These are phyloP conservation scores for Melipona quadrifasciata DNA, from an alignment of 1,140 invertebrate species.

Conservation along the genomic window DNA sequence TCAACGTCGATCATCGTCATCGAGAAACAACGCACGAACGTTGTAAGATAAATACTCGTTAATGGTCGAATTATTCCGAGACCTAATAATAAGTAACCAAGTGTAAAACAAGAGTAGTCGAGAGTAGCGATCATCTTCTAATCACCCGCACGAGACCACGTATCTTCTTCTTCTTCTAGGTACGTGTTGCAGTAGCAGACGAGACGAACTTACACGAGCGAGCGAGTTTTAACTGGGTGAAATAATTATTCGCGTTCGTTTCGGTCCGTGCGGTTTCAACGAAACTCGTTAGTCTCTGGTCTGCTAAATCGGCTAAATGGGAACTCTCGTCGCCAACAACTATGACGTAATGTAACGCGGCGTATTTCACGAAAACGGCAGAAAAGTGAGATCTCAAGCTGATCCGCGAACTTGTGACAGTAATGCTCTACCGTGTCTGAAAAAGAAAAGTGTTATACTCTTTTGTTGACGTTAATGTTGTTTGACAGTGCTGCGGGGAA, in stretches of 20 bases:
- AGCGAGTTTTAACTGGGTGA: neutral
- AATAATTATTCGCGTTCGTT: neutral
- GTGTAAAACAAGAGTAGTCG: neutral
- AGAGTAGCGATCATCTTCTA: neutral
- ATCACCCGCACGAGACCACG: neutral
- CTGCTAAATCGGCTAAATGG: neutral
- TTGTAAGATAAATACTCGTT: neutral
- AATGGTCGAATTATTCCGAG: neutral
- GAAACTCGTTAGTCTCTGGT: neutral
- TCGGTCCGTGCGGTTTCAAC: neutral
- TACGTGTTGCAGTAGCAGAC: neutral
- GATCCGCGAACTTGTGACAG: neutral
- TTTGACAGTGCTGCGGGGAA: neutral
- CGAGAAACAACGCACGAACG: neutral
- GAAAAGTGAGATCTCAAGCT: neutral
- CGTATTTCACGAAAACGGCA: neutral
- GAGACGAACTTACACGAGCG: neutral
- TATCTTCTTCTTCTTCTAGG: neutral
- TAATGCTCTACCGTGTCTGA: neutral
- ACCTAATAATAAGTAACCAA: neutral
- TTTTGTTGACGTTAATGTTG: neutral
- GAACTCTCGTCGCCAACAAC: neutral
- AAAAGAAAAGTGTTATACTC: neutral
- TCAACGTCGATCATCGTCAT: neutral
- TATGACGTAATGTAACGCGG: neutral